A percentile compares a stretch with the other conserved stretches of the same genome.
Conservation (phyloP, 2,888 invertebrate species). For the Rhamphomyia laevipes region DNA sequence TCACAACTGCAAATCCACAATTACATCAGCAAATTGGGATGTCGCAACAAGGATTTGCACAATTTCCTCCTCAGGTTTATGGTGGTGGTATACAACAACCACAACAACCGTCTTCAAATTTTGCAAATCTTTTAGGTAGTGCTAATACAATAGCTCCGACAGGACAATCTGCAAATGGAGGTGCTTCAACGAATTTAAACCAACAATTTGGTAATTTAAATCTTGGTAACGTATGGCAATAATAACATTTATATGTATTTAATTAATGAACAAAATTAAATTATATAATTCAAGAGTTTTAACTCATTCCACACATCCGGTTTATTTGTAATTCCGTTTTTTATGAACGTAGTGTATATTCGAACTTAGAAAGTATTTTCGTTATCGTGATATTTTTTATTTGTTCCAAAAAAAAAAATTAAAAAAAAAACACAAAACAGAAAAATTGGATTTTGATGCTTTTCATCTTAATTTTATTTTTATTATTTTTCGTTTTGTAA, state of each 20-base stretch:
- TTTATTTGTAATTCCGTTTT: too few species aligned
- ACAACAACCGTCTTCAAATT: neutral
- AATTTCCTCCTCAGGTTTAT: slow-evolving; percentile 29
- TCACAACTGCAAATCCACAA: slow-evolving; percentile 17
- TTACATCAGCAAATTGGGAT: slow-evolving; percentile 15
- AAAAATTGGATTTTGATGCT: too few species aligned
- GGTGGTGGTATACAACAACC: slow-evolving; percentile 14
- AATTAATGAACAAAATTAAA: neutral
- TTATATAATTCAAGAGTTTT: neutral
- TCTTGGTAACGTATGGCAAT: slow-evolving; percentile 39
- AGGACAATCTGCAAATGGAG: slow-evolving; percentile 14
- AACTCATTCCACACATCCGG: too few species aligned
- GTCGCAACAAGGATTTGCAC: slow-evolving; percentile 25
- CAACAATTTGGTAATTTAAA: slow-evolving; percentile 38
- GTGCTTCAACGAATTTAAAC: slow-evolving; percentile 28
- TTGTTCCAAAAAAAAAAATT: too few species aligned
- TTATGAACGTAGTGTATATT: too few species aligned
- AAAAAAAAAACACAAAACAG: too few species aligned
- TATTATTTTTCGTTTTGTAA: too few species aligned
- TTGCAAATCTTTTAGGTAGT: slow-evolving; percentile 2
- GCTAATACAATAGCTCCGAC: neutral
- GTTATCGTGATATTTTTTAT: too few species aligned
- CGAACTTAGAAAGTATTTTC: too few species aligned
- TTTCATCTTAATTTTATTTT: too few species aligned
- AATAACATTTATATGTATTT: slow-evolving; percentile 17